Evolutionary conservation across 2,888 invertebrate genomes (phyloP).

Genomic region (Orchesella flavescens): DNA sequence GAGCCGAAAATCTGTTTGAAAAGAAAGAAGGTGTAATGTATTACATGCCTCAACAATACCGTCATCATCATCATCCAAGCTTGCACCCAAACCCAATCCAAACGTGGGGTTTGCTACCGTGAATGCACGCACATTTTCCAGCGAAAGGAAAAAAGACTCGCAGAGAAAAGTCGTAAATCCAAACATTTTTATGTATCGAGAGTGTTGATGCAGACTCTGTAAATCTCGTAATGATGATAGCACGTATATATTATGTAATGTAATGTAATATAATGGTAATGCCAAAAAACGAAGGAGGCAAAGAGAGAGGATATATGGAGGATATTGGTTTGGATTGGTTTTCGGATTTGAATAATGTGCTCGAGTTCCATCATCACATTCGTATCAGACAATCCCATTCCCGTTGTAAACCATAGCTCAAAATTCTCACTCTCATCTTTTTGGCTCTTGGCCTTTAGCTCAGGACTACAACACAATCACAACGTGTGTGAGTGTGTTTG

Average conservation of each 20-base stretch:
- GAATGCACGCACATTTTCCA: not conserved
- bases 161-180: constrained; percentile 59
- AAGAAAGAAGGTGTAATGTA: constrained; percentile 28
- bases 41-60: constrained; percentile 32
- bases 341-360: constrained; percentile 63
- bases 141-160: not conserved
- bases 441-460: constrained; percentile 51
- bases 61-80: not conserved
- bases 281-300: constrained; percentile 20
- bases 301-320: constrained; percentile 29
- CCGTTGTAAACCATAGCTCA: constrained; percentile 2
- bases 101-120: too few species aligned
- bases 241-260: constrained; percentile 34
- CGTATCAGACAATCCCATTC: constrained; percentile 36
- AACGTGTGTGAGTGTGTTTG: not conserved
- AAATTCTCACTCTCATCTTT: constrained; percentile 23
- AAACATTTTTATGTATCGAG: constrained; percentile 43
- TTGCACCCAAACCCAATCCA: not conserved
- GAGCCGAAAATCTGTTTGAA: constrained; percentile 6
- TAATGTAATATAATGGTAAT: constrained; percentile 16
- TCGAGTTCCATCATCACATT: constrained; percentile 53
- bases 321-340: constrained; percentile 62
- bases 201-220: constrained; percentile 31
- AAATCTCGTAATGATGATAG: constrained; percentile 54
- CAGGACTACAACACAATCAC: constrained; percentile 8